A percentile compares a stretch with the other conserved stretches of the same genome.
Conservation (phyloP, 2,888 invertebrate species). For the Melanargia galathea region DNA sequence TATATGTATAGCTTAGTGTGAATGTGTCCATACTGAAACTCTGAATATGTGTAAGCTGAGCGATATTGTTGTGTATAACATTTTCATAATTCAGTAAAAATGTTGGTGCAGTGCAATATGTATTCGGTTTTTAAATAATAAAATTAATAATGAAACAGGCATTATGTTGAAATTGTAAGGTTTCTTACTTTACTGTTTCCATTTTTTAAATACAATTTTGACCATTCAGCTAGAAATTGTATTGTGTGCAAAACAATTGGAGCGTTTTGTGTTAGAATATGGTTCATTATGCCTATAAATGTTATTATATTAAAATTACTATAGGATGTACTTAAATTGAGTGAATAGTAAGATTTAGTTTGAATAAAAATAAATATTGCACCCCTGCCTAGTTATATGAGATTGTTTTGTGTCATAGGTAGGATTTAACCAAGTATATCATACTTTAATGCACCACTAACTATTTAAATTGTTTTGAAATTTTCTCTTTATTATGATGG, state of each 20-base stretch:
- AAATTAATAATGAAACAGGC: background rate
- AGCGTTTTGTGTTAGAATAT: constrained; percentile 47
- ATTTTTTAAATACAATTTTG: constrained; percentile 44
- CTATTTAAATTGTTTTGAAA: constrained; percentile 56
- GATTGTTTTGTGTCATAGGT: constrained; percentile 63
- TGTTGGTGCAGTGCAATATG: constrained; percentile 72
- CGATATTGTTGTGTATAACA: constrained; percentile 18
- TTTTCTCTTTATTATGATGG: constrained; percentile 66
- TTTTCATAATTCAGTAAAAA: constrained; percentile 45
- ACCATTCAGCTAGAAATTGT: constrained; percentile 60
- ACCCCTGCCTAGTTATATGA: constrained; percentile 62
- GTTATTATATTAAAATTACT: constrained; percentile 52
- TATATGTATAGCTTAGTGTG: too few relatives aligned
- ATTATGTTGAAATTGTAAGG: constrained; percentile 21
- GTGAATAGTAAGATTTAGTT: constrained; percentile 59
- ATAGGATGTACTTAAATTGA: constrained; percentile 57
- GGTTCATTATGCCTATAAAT: constrained; percentile 53
- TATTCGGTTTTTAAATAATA: constrained; percentile 38
- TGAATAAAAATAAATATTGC: constrained; percentile 58
- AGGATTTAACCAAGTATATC: constrained; percentile 55
- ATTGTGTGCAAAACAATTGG: constrained; percentile 44
- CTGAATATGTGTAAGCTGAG: too few relatives aligned
- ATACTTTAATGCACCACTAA: constrained; percentile 62
- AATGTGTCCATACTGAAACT: too few relatives aligned
- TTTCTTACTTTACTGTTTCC: constrained; percentile 7